phyloP scores from a whole-genome alignment of 2,113 vertebrate genomes.

The Phodopus roborovskii region DNA sequence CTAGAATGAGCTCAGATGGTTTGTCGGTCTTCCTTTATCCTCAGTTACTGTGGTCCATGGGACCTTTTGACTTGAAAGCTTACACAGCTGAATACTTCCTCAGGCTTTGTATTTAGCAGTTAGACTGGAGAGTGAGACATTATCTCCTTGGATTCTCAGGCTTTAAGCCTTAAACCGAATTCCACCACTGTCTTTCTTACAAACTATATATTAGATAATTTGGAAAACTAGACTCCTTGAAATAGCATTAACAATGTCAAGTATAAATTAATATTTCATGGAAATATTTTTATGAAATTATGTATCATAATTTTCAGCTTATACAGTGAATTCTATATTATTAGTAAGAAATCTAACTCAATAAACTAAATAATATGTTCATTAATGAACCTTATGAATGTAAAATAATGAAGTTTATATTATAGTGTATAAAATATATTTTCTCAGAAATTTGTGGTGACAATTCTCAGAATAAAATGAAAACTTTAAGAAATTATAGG shows the following conservation, averaged over 20 bases:
- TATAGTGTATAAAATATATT: not conserved
- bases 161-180: not conserved
- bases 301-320: not conserved
- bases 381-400: not conserved
- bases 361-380: not conserved
- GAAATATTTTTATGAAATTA: not conserved
- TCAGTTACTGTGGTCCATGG: not conserved
- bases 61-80: not conserved
- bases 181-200: not conserved
- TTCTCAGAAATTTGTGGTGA: slow-evolving; percentile 31
- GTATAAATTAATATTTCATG: not conserved
- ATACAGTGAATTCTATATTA: not conserved
- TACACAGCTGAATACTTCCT: not conserved
- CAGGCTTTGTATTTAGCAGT: not conserved
- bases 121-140: not conserved
- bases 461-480: not conserved
- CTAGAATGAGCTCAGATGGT: not conserved
- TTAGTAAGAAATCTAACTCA: not conserved
- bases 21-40: not conserved
- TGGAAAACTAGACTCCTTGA: not conserved
- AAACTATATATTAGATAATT: not conserved
- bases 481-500: not conserved
- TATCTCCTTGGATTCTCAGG: not conserved
- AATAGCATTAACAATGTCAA: not conserved
- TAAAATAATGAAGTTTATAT: not conserved